phyloP scores from a whole-genome alignment of 2,113 vertebrate species.

The Pluvialis apricaria region DNA sequence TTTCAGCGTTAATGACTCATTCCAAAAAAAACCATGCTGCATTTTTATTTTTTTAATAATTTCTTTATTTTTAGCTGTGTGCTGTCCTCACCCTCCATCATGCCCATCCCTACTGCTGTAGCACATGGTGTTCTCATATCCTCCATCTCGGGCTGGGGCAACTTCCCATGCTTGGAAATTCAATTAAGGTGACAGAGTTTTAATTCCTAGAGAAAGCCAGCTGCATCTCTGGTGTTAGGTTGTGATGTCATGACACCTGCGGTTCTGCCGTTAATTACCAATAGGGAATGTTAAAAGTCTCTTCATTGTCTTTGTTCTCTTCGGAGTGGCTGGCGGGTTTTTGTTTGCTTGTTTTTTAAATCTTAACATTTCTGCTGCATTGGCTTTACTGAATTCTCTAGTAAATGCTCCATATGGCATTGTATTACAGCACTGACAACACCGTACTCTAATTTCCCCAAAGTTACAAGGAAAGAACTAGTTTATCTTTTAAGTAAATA shows the following conservation, averaged over 20 bases:
- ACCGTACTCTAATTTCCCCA: neutral
- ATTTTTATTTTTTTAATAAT: neutral
- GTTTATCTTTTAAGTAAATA: neutral
- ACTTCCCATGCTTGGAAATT: conserved; percentile 11
- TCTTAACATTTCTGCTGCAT: neutral
- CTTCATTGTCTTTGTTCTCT: neutral
- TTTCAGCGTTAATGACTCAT: neutral
- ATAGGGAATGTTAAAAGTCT: neutral
- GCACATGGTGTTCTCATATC: neutral
- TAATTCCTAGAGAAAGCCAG: neutral
- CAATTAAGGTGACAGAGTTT: neutral
- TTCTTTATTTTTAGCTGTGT: neutral
- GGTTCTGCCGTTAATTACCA: neutral
- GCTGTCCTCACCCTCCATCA: neutral
- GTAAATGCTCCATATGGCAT: neutral
- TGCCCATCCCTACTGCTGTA: neutral
- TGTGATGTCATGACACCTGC: neutral
- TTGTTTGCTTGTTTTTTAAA: neutral
- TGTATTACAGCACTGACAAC: neutral
- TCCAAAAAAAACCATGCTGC: neutral
- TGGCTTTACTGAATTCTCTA: neutral
- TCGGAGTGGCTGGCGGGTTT: neutral
- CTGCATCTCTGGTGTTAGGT: neutral
- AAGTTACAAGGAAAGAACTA: neutral
- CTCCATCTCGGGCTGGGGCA: neutral